These are phyloP conservation scores for Ferdinandea cuprea DNA, from an alignment of 2,888 invertebrate genomes.

Conservation along the genomic window DNA sequence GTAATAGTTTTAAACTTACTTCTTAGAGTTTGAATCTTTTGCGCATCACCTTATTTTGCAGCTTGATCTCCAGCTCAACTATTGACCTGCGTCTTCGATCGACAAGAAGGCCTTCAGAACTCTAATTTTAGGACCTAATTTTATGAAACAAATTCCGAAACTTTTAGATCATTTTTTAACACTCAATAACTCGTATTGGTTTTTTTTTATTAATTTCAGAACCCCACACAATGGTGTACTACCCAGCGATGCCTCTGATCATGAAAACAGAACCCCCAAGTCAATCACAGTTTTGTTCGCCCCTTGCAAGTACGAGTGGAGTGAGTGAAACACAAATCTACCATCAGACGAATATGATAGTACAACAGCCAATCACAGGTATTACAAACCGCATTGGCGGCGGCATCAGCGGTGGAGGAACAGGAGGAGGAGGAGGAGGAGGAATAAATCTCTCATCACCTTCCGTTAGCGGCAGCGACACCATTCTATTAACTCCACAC, in stretches of 20 bases:
- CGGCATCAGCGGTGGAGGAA: too few species aligned
- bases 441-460: conserved; percentile 18
- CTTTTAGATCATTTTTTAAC: too few species aligned
- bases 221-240: conserved; percentile 82
- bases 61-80: too few species aligned
- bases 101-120: too few species aligned
- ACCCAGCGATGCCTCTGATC: conserved; percentile 82
- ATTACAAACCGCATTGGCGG: conserved; percentile 72
- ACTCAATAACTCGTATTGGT: not conserved
- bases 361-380: conserved; percentile 77
- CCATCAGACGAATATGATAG: conserved; percentile 76
- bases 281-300: conserved; percentile 80
- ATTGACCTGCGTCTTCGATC: too few species aligned
- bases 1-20: too few species aligned
- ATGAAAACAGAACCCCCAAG: conserved; percentile 82
- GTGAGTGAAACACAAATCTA: conserved; percentile 72
- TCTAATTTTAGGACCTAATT: too few species aligned
- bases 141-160: too few species aligned
- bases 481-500: conserved; percentile 47
- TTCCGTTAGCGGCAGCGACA: conserved; percentile 38
- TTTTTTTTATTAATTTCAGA: conserved; percentile 80
- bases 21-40: too few species aligned
- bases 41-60: too few species aligned
- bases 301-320: conserved; percentile 73
- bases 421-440: conserved; percentile 17